Evolutionary conservation across 2,113 vertebrate genomes (phyloP), one percentile per base, ranked within the genome.

Genomic region (Rutilus rutilus): DNA sequence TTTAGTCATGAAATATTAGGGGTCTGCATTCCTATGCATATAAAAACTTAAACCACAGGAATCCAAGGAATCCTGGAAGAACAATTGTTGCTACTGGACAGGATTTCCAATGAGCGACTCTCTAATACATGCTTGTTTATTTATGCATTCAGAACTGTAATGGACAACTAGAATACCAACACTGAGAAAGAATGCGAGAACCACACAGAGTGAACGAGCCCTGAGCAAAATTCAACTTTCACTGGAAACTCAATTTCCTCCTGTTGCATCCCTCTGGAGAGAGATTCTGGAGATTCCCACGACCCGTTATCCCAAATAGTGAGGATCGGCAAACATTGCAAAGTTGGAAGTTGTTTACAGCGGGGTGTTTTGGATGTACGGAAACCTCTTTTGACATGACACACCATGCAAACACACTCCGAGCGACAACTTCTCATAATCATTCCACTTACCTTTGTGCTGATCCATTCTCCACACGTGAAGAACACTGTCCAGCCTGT

Each of bases 381-480:
- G 25, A 50, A 27, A 27, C 15, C 15, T 25, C 12, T 3, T 23
- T 6, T 6, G 36, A 47, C 23, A 15, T 21, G n/a, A 27, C 59
- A 27, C 59, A 45, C 7, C 36, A 25, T 27, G 36, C n/a, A 52
- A 82, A 47, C 42, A 14, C 45, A 82, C n/a, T 65, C 7, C 5
- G 11, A 30, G 15, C 23, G 39, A 27, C 6, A 30, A 39, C 25
- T 52, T 62, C 36, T 30, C 36, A 10, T 14, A n/a, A 50, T 52
- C 50, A 52, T 36, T 30, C 23, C 12, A 4, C 92, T 88, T 92
- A 95, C 94, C 94, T 94, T 94, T 94, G 92, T 94, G 94, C 92
- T 94, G 93, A 88, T 95, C 94, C 94, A 95, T 95, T 91, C 88
- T 88, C 67, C n/a, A 62, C 23, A 59, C 27, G 60, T 39, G 81